Base-by-base conservation (phyloP, 2,113 vertebrate species). In the Syngnathus floridae region DNA sequence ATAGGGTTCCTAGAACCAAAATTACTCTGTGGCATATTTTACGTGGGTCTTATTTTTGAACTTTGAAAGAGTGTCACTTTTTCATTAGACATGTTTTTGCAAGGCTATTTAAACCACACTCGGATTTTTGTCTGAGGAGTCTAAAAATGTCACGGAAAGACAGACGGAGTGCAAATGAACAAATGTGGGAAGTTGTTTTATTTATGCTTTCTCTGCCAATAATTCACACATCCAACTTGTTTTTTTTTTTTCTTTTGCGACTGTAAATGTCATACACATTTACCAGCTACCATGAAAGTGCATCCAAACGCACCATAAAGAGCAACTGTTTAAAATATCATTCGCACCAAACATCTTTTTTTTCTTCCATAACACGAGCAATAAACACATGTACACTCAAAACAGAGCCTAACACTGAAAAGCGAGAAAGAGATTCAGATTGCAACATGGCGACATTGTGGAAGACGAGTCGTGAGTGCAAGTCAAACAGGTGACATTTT, bases 401-500 rank as follows among this genome's bases (percentile, higher is more conserved):
- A 45, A 14, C 48, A 21, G 54, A 40, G 65, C 31, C 36, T 0
- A 75, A 69, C 37, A 55, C 49, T 4, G 38, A 41, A 11, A 61
- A 62, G 38, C 71, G 62, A 71, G 66, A 40, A 43, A 45, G 48
- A 43, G 62, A 69, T 65, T 75, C 62, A 68, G 64, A 76, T 7
- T 21, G 62, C 14, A 78, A 78, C 54, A 66, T 43, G 41, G 40
- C 49, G 52, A 70, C 37, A 37, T 31, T 72, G 70, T 77, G 62
- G 52, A 71, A 77, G 63, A 57, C 38, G 65, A 68, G 63, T 67
- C 78, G 64, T 72, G 70, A 67, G 49, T 49, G 46, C 13, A n/a
- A 0, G 62, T 71, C 67, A 71, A 79, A 75, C 59, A 66, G 67
- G 62, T 70, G 69, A 78, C 62, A 69, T 71, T 78, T 78, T 78